Evolutionary conservation across 1,140 invertebrate species (phyloP), one percentile per base, ranked within the genome.

Genomic region (Teleopsis dalmanni): DNA sequence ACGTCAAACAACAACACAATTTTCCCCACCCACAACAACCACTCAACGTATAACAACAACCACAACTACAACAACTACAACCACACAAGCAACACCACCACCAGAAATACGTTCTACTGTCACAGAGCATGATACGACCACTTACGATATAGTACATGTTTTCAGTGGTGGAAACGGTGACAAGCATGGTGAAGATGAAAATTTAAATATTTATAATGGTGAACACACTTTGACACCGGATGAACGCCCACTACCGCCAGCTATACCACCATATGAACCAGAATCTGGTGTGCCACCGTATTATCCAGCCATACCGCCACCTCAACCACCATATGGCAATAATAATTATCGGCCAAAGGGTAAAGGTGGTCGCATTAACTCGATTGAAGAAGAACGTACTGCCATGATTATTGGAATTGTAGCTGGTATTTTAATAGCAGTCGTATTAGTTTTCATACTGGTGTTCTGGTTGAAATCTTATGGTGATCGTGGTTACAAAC

Each of bases 391-490:
- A 7, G 83, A 85, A 54, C 81, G 80, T 55, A 82, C 82, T 0
- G 84, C 80, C 3, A 75, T 92, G 52, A 84, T 92, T 35, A 89
- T 93, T 31, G 87, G 87, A 53, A 92, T 95, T 51, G 90, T 94
- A 47, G 91, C 90, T 1, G 91, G 88, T 19, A 86, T 91, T 7
- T 75, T 96, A 34, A 93, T 96, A 58, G 88, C 89, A 21, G 85
- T 96, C 49, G 85, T 97, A 11, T 78, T 95, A 26, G 84, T 96
- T 45, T 87, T 93, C 16, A 80, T 95, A 26, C 81, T 94, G 40
- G 84, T 96, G 47, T 79, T 95, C 53, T 90, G 89, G 71, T 71
- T 81, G 46, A 88, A 91, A 71, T 87, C 86, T 55, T 80, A 88
- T 36, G 81, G 88, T 13, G 88, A 93, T 65, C 81, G 84, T 11